Conservation (phyloP, 2,113 vertebrate species). For the Arvicanthis niloticus region DNA sequence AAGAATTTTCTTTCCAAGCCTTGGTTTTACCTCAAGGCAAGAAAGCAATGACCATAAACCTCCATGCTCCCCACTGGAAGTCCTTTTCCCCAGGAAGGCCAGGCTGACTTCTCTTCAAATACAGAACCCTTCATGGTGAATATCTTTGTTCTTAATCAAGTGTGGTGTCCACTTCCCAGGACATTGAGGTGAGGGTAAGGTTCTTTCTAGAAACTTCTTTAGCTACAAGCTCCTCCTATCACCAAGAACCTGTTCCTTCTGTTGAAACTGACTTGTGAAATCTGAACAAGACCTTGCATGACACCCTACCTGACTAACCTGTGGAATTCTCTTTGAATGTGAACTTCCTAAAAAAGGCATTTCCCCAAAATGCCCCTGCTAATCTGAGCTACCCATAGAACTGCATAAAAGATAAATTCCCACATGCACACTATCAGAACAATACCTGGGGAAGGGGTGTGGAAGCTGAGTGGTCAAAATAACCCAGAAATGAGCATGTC, state of each 20-base stretch:
- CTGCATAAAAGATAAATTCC: background rate
- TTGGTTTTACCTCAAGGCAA: background rate
- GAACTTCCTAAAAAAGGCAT: background rate
- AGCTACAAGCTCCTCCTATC: background rate
- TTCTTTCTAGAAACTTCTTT: constrained; percentile 34
- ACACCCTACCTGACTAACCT: background rate
- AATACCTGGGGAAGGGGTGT: background rate
- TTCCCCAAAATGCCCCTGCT: background rate
- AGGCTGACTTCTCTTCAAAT: background rate
- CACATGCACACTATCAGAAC: background rate
- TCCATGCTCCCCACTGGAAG: background rate
- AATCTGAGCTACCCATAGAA: background rate
- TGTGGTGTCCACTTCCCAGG: background rate
- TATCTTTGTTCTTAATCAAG: background rate
- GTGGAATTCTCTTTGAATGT: background rate
- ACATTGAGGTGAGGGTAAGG: background rate
- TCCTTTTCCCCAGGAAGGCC: background rate
- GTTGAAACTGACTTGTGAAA: background rate
- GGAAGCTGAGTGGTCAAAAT: background rate
- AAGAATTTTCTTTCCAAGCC: background rate
- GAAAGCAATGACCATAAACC: background rate
- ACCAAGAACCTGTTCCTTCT: background rate
- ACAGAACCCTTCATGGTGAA: background rate
- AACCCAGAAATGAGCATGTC: background rate
- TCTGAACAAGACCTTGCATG: background rate